phyloP scores from a whole-genome alignment of 2,888 invertebrate species.

The Nymphalis c-album region DNA sequence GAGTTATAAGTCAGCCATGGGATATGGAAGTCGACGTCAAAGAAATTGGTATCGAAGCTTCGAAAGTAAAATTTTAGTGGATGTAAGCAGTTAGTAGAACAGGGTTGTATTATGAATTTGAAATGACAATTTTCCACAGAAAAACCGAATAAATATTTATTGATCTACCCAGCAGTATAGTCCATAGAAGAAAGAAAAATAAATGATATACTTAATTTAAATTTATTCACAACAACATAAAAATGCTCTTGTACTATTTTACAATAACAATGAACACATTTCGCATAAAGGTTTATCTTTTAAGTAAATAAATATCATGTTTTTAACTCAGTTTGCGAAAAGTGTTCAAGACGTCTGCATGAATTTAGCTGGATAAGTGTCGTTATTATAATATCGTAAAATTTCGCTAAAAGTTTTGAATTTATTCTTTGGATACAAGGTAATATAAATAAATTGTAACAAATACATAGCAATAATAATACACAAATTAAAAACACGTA shows the following conservation, averaged over 20 bases:
- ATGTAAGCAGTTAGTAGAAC: too few relatives aligned
- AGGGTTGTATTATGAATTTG: too few relatives aligned
- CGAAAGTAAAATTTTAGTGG: too few relatives aligned
- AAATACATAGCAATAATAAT: neutral
- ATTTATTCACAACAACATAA: neutral
- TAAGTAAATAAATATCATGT: constrained; percentile 27
- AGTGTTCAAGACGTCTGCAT: constrained; percentile 26
- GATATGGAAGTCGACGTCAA: too few relatives aligned
- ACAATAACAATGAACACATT: constrained; percentile 34
- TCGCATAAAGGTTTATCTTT: constrained; percentile 26
- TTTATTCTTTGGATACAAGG: constrained; percentile 7
- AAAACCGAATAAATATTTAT: too few relatives aligned
- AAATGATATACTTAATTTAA: neutral
- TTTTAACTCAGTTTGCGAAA: constrained; percentile 27
- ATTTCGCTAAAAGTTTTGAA: neutral
- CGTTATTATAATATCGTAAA: constrained; percentile 10
- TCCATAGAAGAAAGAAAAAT: too few relatives aligned
- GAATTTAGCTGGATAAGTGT: constrained; percentile 14
- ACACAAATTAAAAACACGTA: too few relatives aligned
- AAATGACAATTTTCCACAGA: too few relatives aligned
- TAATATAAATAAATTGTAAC: neutral
- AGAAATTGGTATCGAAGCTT: too few relatives aligned
- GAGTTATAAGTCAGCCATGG: too few relatives aligned
- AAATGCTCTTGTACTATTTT: constrained; percentile 34
- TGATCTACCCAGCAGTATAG: too few relatives aligned